A percentile compares a stretch with the other conserved stretches of the same genome.
phyloP scores from a whole-genome alignment of 2,888 invertebrate genomes.

The Galerucella nymphaeae region DNA sequence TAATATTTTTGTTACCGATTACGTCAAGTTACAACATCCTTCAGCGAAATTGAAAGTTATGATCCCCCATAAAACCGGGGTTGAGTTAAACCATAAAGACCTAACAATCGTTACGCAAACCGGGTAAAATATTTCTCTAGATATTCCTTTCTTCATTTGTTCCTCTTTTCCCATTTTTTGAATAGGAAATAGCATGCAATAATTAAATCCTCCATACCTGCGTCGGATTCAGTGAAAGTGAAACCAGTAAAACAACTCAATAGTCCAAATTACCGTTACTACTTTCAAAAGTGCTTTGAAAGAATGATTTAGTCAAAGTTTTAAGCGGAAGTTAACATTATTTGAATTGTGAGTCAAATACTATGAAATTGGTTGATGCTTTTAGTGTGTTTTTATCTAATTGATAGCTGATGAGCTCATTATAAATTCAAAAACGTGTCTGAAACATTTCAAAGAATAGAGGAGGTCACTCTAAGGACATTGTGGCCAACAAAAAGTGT shows the following conservation, averaged over 20 bases:
- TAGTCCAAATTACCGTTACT: neutral
- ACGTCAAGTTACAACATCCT: constrained; percentile 21
- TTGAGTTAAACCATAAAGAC: constrained; percentile 20
- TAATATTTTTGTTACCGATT: constrained; percentile 15
- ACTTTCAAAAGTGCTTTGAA: neutral
- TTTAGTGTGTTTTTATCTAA: too few relatives aligned
- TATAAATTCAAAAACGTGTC: too few relatives aligned
- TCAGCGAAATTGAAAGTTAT: constrained; percentile 38
- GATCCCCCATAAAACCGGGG: constrained; percentile 33
- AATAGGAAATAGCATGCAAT: neutral
- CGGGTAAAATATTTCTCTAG: constrained; percentile 13
- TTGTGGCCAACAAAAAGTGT: too few relatives aligned
- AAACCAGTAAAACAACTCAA: neutral
- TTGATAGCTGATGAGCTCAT: too few relatives aligned
- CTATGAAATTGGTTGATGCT: neutral
- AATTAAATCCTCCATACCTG: neutral
- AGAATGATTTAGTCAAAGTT: neutral
- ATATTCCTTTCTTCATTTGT: neutral
- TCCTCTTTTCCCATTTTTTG: constrained; percentile 9
- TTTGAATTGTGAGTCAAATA: neutral
- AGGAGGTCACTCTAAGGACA: too few relatives aligned
- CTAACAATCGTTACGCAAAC: constrained; percentile 29
- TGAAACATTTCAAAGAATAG: too few relatives aligned
- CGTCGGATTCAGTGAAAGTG: constrained; percentile 4
- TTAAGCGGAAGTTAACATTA: neutral